Base-by-base conservation (phyloP, 2,113 vertebrate genomes). In the Struthio camelus region DNA sequence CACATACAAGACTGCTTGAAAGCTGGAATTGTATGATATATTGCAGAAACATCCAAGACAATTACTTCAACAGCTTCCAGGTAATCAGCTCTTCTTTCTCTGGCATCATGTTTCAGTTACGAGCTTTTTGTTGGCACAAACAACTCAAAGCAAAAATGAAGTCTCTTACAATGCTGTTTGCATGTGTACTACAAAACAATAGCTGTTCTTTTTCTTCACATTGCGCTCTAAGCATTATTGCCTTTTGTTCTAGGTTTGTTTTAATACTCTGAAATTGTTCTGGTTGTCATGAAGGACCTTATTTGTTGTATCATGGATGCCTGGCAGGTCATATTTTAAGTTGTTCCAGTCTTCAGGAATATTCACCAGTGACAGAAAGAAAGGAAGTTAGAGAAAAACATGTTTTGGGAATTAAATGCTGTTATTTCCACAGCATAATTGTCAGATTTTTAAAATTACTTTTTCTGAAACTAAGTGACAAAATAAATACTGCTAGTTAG, bases 41-140 rank as follows among this genome's bases (percentile, higher is more conserved):
- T 82, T 90, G 36, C 46, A 67, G 69, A 92, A 75, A 66, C 48
- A 62, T 72, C n/a, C 7, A 89, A 75, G 65, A n/a, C 7, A 90
- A 80, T 87, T 87, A 64, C 28, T 85, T 90, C n/a, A 80, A 53
- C 34, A 67, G 2, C 20, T 87, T 71, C 61, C 1, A 0, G 62
- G 42, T 65, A 92, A 93, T 65, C 70, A 85, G 22, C 18, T 75
- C 51, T 91, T 94, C 46, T 78, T 95, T 92, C 80, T 94, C 56
- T 72, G 73, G 89, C 80, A 84, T 16, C 8, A 1, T 62, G 40
- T 75, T 93, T 79, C n/a, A 56, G 61, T 89, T 75, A 58, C 9
- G 91, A 94, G 62, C 6, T 56, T 53, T 84, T 73, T 59, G 15
- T 79, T 81, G 56, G 16, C 32, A 72, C 44, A 77, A 83, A 73